A percentile compares a stretch with the other conserved stretches of the same genome.
Conservation (phyloP, 2,113 vertebrate genomes). For the Callocephalon fimbriatum region DNA sequence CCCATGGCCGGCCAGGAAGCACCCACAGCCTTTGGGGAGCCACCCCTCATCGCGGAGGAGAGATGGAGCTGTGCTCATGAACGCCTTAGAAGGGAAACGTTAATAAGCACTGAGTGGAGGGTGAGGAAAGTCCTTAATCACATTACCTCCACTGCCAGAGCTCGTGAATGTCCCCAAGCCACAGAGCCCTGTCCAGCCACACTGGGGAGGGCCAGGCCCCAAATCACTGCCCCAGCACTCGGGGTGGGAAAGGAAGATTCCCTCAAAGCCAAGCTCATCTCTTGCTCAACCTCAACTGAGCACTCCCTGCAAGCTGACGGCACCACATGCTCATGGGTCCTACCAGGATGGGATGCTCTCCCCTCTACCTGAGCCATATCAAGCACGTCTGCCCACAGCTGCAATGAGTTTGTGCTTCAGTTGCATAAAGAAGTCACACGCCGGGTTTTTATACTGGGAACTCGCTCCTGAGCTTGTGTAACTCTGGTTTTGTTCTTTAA, state of each 20-base stretch:
- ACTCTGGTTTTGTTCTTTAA: not conserved
- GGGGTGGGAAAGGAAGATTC: accelerated
- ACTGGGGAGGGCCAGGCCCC: accelerated
- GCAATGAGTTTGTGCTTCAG: accelerated
- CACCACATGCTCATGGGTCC: accelerated
- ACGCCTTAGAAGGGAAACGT: not conserved
- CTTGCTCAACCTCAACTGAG: not conserved
- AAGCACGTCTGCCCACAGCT: accelerated
- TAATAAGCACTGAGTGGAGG: not conserved
- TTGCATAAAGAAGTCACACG: not conserved
- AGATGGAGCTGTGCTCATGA: not conserved
- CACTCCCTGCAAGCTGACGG: not conserved
- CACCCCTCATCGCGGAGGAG: not conserved
- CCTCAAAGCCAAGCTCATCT: not conserved
- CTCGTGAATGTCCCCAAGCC: not conserved
- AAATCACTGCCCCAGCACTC: accelerated
- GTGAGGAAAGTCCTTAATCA: slow-evolving; percentile 1
- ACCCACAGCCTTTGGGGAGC: accelerated
- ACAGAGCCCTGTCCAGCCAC: not conserved
- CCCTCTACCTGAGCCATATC: not conserved
- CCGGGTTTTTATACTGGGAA: not conserved
- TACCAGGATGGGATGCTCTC: not conserved
- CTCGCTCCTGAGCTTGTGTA: not conserved
- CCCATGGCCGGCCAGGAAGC: accelerated
- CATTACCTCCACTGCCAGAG: not conserved